Evolutionary conservation across 2,113 vertebrate species (phyloP).

Genomic region (Pelodiscus sinensis): DNA sequence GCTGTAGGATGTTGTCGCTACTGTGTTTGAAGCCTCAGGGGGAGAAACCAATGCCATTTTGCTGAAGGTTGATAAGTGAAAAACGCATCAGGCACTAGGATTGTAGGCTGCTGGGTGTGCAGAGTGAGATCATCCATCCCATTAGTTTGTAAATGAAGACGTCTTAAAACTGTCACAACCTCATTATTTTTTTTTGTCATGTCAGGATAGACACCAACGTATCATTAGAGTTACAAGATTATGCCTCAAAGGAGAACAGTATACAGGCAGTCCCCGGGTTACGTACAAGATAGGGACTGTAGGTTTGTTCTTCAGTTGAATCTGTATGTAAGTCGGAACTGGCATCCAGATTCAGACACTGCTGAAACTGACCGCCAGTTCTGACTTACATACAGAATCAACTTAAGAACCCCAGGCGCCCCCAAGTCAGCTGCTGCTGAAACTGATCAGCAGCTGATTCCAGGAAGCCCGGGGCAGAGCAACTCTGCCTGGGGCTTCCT

Average conservation of each 20-base stretch:
- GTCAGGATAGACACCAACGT: neutral
- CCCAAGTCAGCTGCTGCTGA: no score
- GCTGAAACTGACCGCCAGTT: no score
- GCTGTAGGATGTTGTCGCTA: neutral
- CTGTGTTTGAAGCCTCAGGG: neutral
- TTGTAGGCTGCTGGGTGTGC: neutral
- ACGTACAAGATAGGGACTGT: no score
- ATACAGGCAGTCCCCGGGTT: no score
- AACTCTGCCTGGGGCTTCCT: no score
- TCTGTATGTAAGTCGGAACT: no score
- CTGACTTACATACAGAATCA: no score
- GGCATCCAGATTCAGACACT: no score
- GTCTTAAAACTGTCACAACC: neutral
- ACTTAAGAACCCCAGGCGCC: no score
- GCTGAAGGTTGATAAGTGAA: accelerated
- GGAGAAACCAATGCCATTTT: accelerated
- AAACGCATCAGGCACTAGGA: accelerated
- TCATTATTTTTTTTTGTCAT: neutral
- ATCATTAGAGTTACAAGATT: neutral
- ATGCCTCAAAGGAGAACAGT: neutral
- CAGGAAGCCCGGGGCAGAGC: no score
- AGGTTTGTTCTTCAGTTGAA: no score
- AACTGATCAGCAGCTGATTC: no score
- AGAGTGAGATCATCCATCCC: accelerated
- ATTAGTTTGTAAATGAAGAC: neutral